phyloP scores from a whole-genome alignment of 2,888 invertebrate genomes.

The Anthophora plumipes region DNA sequence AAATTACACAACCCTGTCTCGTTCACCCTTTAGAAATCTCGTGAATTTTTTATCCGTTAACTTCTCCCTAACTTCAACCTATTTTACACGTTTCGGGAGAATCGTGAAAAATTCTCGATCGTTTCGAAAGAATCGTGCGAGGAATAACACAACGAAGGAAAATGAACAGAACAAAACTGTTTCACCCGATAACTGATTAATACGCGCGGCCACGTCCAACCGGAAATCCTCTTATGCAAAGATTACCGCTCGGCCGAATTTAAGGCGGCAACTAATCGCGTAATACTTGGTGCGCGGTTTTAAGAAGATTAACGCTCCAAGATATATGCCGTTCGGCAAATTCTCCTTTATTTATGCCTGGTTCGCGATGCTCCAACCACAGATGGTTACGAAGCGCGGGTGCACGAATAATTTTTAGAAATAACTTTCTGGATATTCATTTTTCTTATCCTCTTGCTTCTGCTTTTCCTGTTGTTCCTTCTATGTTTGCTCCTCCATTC shows the following conservation, averaged over 20 bases:
- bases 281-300: constrained; percentile 59
- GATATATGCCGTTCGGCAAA: constrained; percentile 46
- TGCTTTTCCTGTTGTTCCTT: too few species aligned
- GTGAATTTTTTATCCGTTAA: not conserved
- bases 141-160: not conserved
- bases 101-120: not conserved
- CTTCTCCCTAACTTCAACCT: not conserved
- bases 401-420: constrained; percentile 45
- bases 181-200: constrained; percentile 39
- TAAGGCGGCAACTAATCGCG: constrained; percentile 61
- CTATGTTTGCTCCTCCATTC: too few species aligned
- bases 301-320: constrained; percentile 63
- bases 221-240: constrained; percentile 52
- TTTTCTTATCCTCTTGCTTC: too few species aligned
- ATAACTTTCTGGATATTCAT: constrained; percentile 21
- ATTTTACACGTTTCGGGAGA: not conserved
- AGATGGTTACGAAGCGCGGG: constrained; percentile 5
- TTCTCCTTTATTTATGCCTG: constrained; percentile 59
- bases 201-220: constrained; percentile 11
- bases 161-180: constrained; percentile 7
- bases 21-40: not conserved
- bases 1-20: not conserved
- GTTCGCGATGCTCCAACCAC: constrained; percentile 21
- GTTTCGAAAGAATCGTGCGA: not conserved
- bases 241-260: constrained; percentile 59